Base-by-base conservation (phyloP, 2,113 vertebrate genomes). In the Toxotes chatareus region DNA sequence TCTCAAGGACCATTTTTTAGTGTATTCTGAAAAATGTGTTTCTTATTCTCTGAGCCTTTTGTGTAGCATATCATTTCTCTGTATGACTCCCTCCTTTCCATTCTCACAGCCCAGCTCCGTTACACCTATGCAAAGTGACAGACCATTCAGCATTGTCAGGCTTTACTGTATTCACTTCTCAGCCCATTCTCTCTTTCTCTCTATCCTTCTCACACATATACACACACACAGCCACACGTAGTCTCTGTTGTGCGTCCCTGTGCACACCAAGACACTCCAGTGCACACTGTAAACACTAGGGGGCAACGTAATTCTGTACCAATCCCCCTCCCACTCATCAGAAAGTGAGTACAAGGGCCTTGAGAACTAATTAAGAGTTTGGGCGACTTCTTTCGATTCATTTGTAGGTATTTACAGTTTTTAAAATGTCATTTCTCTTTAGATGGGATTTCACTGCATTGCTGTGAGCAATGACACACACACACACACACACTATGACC, bases 231-330 rank as follows among this genome's bases (percentile, higher is more conserved):
- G 38, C 38, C 38, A 61, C 19, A 36, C 44, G 12, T 17, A 59
- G 19, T 27, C 2, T 23, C n/a, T 31, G 16, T 21, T 46, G 17
- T 31, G 17, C 23, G 70, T 73, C 9, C 32, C 7, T 10, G 2
- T 55, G 34, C 34, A 38, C 27, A 64, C 19, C 5, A 7, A 66
- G 4, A 9, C 27, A 14, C 76, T 53, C 67, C 68, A 62, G 12
- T 73, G 55, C 70, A n/a, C 14, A 59, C 38, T 83, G 21, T 63
- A 8, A 80, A 81, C 94, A 94, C 90, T 84, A 94, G 94, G 91
- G 93, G 93, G 93, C 92, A 94, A 91, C 88, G 61, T 76, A 32
- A 86, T 92, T 86, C 92, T 93, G 74, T 59, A 72, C 0, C 59
- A 74, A 51, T 12, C 2, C 42, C 42, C 21, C 38, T 40, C 19